Conservation (phyloP, 2,888 invertebrate species). For the Anticlea derivata region DNA sequence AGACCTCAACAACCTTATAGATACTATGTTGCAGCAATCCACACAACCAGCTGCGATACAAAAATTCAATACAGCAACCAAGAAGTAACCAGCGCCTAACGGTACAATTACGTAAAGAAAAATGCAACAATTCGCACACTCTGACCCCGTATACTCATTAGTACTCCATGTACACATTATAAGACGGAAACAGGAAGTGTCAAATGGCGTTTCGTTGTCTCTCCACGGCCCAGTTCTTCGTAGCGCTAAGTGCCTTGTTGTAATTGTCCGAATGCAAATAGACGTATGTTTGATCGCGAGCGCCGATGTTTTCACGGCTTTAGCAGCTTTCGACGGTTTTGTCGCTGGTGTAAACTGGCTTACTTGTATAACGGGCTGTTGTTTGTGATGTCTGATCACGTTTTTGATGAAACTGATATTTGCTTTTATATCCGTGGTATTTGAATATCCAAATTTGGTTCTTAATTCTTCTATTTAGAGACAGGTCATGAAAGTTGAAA, state of each 20-base stretch:
- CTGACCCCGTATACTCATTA: slow-evolving; percentile 47
- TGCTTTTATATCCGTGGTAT: neutral
- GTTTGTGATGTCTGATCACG: slow-evolving; percentile 42
- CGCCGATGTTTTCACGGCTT: slow-evolving; percentile 46
- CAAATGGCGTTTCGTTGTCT: slow-evolving; percentile 81
- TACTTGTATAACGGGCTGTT: slow-evolving; percentile 58
- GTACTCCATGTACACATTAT: slow-evolving; percentile 49
- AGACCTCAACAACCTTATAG: too few relatives aligned
- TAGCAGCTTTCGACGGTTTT: slow-evolving; percentile 47
- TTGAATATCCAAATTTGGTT: neutral
- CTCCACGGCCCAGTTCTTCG: slow-evolving; percentile 74
- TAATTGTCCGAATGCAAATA: slow-evolving; percentile 81
- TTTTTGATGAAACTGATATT: slow-evolving; percentile 10
- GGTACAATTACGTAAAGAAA: slow-evolving; percentile 22
- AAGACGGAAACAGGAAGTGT: slow-evolving; percentile 80
- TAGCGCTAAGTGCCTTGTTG: slow-evolving; percentile 76
- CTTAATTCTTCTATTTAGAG: too few relatives aligned
- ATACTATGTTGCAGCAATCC: neutral
- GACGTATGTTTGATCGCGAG: slow-evolving; percentile 54
- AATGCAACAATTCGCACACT: slow-evolving; percentile 56
- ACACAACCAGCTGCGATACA: neutral
- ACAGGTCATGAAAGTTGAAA: too few relatives aligned
- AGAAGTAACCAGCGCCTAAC: slow-evolving; percentile 1
- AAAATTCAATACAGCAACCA: neutral
- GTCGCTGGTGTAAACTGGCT: slow-evolving; percentile 48